phyloP scores from a whole-genome alignment of 2,113 vertebrate species.

The Felis chaus region DNA sequence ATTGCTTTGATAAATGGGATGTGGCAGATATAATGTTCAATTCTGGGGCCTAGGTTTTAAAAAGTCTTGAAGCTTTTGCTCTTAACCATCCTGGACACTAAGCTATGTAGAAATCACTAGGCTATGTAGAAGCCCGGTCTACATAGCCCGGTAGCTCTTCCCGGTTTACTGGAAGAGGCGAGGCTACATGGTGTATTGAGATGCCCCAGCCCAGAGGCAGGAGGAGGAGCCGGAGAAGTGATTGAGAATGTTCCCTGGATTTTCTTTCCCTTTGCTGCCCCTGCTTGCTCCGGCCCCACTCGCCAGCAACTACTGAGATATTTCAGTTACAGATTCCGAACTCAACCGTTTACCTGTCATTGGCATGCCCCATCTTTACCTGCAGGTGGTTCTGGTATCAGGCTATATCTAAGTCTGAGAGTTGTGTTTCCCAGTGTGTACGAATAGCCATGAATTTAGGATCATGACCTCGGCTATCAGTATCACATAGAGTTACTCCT shows the following conservation, averaged over 20 bases:
- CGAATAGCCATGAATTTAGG: background rate
- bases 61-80: background rate
- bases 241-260: background rate
- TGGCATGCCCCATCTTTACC: background rate
- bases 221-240: background rate
- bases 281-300: background rate
- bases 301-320: background rate
- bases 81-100: background rate
- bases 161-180: background rate
- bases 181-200: background rate
- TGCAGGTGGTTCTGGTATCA: background rate
- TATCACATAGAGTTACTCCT: background rate
- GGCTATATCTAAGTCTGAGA: background rate
- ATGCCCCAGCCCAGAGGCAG: background rate
- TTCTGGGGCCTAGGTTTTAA: background rate
- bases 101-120: background rate
- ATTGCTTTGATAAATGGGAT: background rate
- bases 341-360: background rate
- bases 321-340: background rate
- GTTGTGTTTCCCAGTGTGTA: background rate
- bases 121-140: background rate
- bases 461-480: background rate
- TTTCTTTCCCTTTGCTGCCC: background rate
- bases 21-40: background rate
- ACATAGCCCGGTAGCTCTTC: too few relatives aligned